These are phyloP conservation scores for Propithecus perrieri DNA, from an alignment of 2,797 vertebrate genomes.

Conservation along the genomic window DNA sequence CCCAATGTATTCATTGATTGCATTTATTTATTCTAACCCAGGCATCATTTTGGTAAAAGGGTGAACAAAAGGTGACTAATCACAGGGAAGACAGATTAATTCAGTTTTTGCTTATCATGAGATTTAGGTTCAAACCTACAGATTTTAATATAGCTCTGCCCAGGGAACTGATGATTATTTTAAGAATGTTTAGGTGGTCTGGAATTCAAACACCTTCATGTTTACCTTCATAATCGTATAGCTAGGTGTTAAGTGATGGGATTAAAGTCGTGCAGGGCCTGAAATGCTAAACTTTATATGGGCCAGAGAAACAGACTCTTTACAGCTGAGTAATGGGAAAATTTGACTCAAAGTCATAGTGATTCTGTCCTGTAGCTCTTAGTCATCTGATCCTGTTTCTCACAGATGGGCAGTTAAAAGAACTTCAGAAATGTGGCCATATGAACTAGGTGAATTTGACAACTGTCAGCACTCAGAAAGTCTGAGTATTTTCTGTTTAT, in stretches of 20 bases:
- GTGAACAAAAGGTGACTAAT: background rate
- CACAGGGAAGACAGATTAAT: background rate
- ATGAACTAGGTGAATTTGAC: slow-evolving; percentile 46
- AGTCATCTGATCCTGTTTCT: slow-evolving; percentile 64
- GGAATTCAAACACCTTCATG: slow-evolving; percentile 7
- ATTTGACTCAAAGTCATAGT: slow-evolving; percentile 60
- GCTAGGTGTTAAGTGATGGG: background rate
- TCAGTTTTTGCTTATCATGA: slow-evolving; percentile 25
- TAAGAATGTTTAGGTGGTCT: background rate
- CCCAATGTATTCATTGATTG: background rate
- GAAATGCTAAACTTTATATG: slow-evolving; percentile 36
- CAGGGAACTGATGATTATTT: background rate
- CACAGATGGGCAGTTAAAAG: slow-evolving; percentile 57
- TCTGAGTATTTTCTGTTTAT: slow-evolving; percentile 9
- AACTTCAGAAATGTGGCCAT: slow-evolving; percentile 25
- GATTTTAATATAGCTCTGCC: background rate
- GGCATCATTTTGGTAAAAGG: slow-evolving; percentile 19
- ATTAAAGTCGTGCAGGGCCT: background rate
- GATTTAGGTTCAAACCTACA: background rate
- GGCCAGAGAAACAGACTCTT: slow-evolving; percentile 56
- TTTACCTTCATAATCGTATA: slow-evolving; percentile 33
- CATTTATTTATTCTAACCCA: background rate
- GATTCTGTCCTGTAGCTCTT: slow-evolving; percentile 31
- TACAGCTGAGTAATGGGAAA: slow-evolving; percentile 52
- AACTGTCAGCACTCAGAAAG: slow-evolving; percentile 12